phyloP scores from a whole-genome alignment of 2,797 vertebrate genomes.

The Steatocranus sp. region DNA sequence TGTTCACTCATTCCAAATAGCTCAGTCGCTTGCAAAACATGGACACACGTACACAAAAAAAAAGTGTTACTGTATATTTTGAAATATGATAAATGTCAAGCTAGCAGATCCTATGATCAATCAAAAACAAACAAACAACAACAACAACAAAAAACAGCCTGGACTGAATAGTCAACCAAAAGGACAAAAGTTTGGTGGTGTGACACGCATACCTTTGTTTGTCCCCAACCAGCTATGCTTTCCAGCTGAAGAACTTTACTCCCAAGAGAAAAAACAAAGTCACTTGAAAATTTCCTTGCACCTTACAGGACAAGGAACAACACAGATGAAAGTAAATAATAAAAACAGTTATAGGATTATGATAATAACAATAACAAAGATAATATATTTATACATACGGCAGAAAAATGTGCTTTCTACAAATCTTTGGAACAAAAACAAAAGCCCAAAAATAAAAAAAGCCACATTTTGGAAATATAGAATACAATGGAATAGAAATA shows the following conservation, averaged over 20 bases:
- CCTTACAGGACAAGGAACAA: constrained; percentile 44
- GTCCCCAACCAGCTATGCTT: constrained; percentile 4
- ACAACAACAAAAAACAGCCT: neutral
- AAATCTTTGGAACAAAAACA: constrained; percentile 81
- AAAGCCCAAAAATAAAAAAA: constrained; percentile 68
- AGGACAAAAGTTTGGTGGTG: constrained; percentile 28
- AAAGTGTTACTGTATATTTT: constrained; percentile 29
- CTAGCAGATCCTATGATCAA: constrained; percentile 31
- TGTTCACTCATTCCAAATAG: constrained; percentile 32
- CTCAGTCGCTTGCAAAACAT: constrained; percentile 40
- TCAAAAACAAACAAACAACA: constrained; percentile 17
- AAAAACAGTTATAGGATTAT: constrained; percentile 64
- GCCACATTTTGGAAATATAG: constrained; percentile 72
- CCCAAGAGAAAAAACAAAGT: neutral
- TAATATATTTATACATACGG: constrained; percentile 71
- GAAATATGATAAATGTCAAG: constrained; percentile 35
- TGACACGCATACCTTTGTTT: constrained; percentile 39
- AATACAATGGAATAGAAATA: constrained; percentile 73
- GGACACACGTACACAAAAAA: neutral
- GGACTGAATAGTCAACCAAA: neutral
- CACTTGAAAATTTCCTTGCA: constrained; percentile 32
- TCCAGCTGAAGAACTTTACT: constrained; percentile 6
- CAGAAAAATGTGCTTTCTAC: constrained; percentile 79
- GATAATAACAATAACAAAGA: constrained; percentile 67
- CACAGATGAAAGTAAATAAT: constrained; percentile 60